phyloP scores from a whole-genome alignment of 1,140 invertebrate genomes.

The Nylanderia fulva region DNA sequence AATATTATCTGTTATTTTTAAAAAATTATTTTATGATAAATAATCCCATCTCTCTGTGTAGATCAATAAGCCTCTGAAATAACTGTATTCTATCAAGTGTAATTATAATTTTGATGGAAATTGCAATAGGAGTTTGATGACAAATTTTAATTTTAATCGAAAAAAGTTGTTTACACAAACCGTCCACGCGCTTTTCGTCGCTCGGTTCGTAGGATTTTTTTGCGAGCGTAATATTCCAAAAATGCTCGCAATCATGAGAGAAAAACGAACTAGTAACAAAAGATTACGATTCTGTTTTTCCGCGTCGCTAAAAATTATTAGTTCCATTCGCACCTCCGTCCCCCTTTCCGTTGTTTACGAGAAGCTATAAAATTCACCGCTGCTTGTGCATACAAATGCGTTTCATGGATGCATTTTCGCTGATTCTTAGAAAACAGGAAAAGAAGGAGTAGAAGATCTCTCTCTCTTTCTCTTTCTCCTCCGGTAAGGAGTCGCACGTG shows the following conservation, averaged over 20 bases:
- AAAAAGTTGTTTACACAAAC: constrained; percentile 14
- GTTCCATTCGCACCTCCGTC: constrained; percentile 30
- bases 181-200: constrained; percentile 2
- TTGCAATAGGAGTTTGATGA: background rate
- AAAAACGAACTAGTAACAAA: constrained; percentile 7
- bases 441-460: background rate
- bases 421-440: constrained; percentile 18
- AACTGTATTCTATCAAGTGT: background rate
- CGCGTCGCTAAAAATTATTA: constrained; percentile 43
- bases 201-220: background rate
- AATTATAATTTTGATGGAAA: background rate
- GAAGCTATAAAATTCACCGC: background rate
- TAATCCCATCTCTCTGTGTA: background rate
- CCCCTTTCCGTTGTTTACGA: constrained; percentile 18
- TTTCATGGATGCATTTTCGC: constrained; percentile 30
- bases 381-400: constrained; percentile 48
- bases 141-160: constrained; percentile 17
- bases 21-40: background rate
- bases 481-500: constrained; percentile 42
- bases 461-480: too few species aligned
- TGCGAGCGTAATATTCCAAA: background rate
- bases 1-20: background rate
- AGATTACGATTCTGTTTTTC: constrained; percentile 47
- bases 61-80: background rate
- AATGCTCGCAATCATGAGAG: background rate